A percentile compares a stretch with the other conserved stretches of the same genome.
Evolutionary conservation across 2,113 vertebrate genomes (phyloP).

Genomic region (Halichoeres trimaculatus): DNA sequence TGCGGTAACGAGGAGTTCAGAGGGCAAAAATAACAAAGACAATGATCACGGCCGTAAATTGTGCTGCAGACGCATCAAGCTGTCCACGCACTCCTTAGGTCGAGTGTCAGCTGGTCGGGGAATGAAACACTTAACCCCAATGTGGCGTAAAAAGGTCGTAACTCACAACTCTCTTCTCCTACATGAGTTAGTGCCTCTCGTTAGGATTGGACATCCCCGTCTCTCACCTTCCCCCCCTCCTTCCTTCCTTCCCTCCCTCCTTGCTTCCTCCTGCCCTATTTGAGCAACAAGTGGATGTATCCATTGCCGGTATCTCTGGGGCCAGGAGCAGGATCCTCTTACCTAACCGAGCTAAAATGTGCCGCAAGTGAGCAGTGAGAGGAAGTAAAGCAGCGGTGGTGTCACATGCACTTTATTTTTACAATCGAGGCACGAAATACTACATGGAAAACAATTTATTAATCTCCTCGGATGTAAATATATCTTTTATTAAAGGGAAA

Average conservation of each 20-base stretch:
- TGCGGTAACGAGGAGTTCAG: constrained; percentile 22
- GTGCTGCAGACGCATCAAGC: constrained; percentile 64
- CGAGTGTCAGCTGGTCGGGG: constrained; percentile 64
- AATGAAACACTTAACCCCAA: constrained; percentile 74
- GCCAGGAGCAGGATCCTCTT: constrained; percentile 60
- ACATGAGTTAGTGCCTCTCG: constrained; percentile 65
- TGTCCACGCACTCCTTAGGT: constrained; percentile 70
- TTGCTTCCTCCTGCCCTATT: background rate
- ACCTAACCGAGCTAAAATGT: constrained; percentile 61
- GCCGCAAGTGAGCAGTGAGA: constrained; percentile 54
- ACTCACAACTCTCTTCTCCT: constrained; percentile 59
- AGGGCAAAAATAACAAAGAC: constrained; percentile 68
- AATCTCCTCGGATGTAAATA: constrained; percentile 55
- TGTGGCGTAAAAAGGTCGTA: constrained; percentile 60
- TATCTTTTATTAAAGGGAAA: constrained; percentile 62
- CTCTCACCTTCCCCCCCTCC: constrained; percentile 44
- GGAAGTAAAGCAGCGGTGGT: constrained; percentile 58
- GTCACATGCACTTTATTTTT: constrained; percentile 76
- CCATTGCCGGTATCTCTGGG: constrained; percentile 40
- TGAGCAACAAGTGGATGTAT: constrained; percentile 46
- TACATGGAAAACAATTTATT: constrained; percentile 53
- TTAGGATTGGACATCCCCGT: constrained; percentile 59
- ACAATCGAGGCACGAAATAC: constrained; percentile 63
- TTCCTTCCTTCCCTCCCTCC: background rate
- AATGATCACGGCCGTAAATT: constrained; percentile 68